These are phyloP conservation scores for Cancer borealis DNA, from an alignment of 2,888 invertebrate genomes.

Conservation along the genomic window DNA sequence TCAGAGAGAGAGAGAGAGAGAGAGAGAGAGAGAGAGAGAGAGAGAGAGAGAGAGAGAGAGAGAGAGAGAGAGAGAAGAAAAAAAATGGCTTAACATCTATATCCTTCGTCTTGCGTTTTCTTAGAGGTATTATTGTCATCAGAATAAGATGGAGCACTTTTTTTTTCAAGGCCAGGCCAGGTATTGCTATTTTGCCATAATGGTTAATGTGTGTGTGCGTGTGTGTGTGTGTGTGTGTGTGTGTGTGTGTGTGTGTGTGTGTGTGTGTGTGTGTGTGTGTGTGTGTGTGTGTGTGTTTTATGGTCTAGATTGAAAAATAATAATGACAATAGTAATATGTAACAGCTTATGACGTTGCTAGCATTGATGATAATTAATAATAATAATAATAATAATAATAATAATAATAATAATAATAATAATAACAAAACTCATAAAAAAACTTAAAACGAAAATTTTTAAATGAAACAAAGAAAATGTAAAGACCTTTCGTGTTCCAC, in stretches of 20 bases:
- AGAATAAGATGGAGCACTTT: too few relatives aligned
- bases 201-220: background rate
- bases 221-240: conserved; percentile 1
- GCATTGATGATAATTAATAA: background rate
- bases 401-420: background rate
- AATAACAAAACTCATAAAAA: background rate
- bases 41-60: too few relatives aligned
- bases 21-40: too few relatives aligned
- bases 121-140: too few relatives aligned
- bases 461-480: background rate
- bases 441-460: background rate
- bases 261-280: background rate
- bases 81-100: too few relatives aligned
- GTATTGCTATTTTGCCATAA: too few relatives aligned
- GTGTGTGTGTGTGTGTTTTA: too few relatives aligned
- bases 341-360: background rate
- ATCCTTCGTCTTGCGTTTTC: too few relatives aligned
- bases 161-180: too few relatives aligned
- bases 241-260: conserved; percentile 20
- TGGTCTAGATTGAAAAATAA: background rate
- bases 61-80: too few relatives aligned
- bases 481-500: background rate
- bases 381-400: background rate
- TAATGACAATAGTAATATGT: background rate
- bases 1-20: too few relatives aligned